Conservation (phyloP, 2,797 vertebrate genomes). For the Carapus acus region DNA sequence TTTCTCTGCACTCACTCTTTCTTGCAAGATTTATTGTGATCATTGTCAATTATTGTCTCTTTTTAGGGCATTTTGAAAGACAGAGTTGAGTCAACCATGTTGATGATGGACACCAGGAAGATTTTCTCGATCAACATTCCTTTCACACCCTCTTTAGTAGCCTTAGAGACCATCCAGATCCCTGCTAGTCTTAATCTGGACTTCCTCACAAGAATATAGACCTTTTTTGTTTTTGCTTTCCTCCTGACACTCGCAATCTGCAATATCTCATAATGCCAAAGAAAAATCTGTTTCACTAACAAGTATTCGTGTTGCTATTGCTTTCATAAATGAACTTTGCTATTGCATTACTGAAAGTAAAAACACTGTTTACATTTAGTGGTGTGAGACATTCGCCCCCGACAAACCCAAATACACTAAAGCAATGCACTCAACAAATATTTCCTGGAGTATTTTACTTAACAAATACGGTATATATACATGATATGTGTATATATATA, state of each 20-base stretch:
- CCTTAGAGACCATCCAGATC: conserved; percentile 92
- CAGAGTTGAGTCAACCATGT: conserved; percentile 82
- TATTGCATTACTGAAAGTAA: background rate
- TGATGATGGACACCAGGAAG: conserved; percentile 93
- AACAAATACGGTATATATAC: too few species aligned
- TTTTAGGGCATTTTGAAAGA: conserved; percentile 82
- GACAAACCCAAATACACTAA: conserved; percentile 18
- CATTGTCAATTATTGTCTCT: background rate
- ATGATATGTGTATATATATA: too few species aligned
- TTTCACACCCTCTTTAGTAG: conserved; percentile 85
- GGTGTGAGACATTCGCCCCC: background rate
- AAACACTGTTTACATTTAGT: conserved; percentile 11
- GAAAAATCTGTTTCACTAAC: conserved; percentile 1
- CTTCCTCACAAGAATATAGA: conserved; percentile 86
- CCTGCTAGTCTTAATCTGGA: conserved; percentile 86
- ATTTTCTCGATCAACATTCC: conserved; percentile 86
- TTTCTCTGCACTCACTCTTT: too few species aligned
- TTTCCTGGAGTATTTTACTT: conserved; percentile 3
- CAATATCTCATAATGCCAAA: too few species aligned
- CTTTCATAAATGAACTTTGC: background rate
- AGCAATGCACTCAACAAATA: too few species aligned
- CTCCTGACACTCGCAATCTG: too few species aligned
- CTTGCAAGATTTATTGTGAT: too few species aligned
- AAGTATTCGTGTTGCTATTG: conserved; percentile 3
- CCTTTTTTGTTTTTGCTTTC: background rate